Conservation (phyloP, 2,797 vertebrate genomes). For the Anabacerthia variegaticeps region DNA sequence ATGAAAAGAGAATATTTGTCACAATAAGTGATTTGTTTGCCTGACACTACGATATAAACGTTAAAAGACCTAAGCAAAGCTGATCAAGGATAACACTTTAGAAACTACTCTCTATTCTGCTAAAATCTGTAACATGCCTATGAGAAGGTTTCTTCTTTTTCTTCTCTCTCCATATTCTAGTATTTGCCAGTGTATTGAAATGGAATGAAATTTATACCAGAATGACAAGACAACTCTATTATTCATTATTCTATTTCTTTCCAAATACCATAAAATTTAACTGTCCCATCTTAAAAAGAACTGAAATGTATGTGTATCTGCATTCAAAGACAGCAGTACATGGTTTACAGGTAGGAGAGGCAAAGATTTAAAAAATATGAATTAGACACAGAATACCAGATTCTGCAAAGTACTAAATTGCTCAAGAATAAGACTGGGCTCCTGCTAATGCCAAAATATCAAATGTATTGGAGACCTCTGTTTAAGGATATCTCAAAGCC, state of each 20-base stretch:
- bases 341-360: background rate
- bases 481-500: background rate
- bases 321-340: background rate
- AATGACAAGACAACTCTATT: background rate
- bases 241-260: background rate
- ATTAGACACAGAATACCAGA: background rate
- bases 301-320: background rate
- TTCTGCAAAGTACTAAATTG: background rate
- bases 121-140: background rate
- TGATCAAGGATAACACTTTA: background rate
- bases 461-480: background rate
- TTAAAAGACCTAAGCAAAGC: slow-evolving; percentile 41
- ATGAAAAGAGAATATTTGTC: slow-evolving; percentile 33
- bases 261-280: background rate
- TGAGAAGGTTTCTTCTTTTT: background rate
- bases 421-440: background rate
- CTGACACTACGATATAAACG: background rate
- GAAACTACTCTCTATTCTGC: background rate
- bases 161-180: background rate
- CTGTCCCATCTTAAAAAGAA: background rate
- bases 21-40: slow-evolving; percentile 46
- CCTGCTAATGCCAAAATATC: background rate
- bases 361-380: background rate
- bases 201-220: background rate
- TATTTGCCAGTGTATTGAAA: background rate